Percentiles rank a stretch among this genome's conserved stretches.
Evolutionary conservation across 2,113 vertebrate species (phyloP).

Genomic region (Pongo pygmaeus): DNA sequence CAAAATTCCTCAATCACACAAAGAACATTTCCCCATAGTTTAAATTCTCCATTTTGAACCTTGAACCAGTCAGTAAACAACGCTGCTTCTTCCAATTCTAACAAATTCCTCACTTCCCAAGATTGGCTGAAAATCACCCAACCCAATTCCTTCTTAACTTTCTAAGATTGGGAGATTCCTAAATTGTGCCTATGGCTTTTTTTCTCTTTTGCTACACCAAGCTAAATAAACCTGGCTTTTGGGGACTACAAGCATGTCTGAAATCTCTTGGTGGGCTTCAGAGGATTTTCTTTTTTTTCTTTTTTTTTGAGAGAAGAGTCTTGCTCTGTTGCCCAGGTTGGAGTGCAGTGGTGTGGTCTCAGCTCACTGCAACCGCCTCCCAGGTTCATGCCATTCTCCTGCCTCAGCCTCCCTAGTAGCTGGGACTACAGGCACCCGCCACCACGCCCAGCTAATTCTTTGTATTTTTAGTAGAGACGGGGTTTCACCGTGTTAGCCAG

Average conservation of each 20-base stretch:
- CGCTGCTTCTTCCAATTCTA: not conserved
- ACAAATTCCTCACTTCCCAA: not conserved
- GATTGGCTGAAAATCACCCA: not conserved
- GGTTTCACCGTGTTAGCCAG: too few relatives aligned
- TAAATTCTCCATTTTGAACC: not conserved
- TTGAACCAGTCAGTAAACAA: not conserved
- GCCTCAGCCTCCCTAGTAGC: too few relatives aligned
- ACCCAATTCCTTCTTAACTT: not conserved
- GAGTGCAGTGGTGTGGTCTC: not conserved
- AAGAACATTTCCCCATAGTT: not conserved
- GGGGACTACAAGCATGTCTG: not conserved
- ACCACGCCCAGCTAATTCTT: too few relatives aligned
- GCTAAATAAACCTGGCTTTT: constrained; percentile 12
- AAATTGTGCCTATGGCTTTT: not conserved
- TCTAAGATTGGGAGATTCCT: not conserved
- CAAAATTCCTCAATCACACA: not conserved
- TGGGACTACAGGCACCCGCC: too few relatives aligned
- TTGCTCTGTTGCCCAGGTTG: not conserved
- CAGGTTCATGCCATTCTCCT: too few relatives aligned
- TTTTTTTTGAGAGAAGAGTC: not conserved
- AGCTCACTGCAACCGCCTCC: too few relatives aligned
- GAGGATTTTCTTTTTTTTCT: not conserved
- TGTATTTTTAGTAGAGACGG: too few relatives aligned
- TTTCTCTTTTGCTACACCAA: not conserved
- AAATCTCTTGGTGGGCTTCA: not conserved